These are phyloP conservation scores for Cremastobaeus sp. DNA, from an alignment of 2,888 invertebrate species.

Conservation along the genomic window DNA sequence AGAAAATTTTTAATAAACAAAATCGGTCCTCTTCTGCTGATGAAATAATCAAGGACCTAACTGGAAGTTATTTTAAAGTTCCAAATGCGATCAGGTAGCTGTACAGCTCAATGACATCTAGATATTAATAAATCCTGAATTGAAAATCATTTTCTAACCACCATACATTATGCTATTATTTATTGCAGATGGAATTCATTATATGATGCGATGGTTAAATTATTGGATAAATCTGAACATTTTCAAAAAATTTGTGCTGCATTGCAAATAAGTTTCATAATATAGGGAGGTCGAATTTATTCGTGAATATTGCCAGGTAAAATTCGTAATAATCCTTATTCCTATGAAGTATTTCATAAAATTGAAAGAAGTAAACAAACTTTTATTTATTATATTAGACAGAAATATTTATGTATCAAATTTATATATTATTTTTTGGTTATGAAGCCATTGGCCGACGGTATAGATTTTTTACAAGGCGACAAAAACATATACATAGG, in stretches of 20 bases:
- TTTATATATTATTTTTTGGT: too few relatives aligned
- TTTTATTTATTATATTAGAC: too few relatives aligned
- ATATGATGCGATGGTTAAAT: neutral
- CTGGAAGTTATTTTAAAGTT: conserved; percentile 15
- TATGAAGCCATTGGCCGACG: conserved; percentile 22
- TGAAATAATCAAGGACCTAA: conserved; percentile 8
- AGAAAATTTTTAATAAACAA: conserved; percentile 19
- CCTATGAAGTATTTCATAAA: too few relatives aligned
- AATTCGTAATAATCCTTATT: too few relatives aligned
- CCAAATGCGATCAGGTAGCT: conserved; percentile 17
- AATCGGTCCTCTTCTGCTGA: conserved; percentile 12
- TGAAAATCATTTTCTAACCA: too few relatives aligned
- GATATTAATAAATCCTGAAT: neutral
- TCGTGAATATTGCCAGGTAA: conserved; percentile 3
- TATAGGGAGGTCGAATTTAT: neutral
- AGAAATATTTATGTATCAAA: too few relatives aligned
- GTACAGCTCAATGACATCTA: neutral
- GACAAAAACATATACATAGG: conserved; percentile 25
- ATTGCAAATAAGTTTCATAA: neutral
- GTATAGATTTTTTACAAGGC: conserved; percentile 29
- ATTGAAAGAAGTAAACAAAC: too few relatives aligned
- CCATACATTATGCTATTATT: neutral
- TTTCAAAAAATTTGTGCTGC: neutral
- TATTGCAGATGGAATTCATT: conserved; percentile 17
- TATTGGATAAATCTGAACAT: neutral